These are phyloP conservation scores for Noctua pronuba DNA, from an alignment of 2,888 invertebrate species.

Conservation along the genomic window DNA sequence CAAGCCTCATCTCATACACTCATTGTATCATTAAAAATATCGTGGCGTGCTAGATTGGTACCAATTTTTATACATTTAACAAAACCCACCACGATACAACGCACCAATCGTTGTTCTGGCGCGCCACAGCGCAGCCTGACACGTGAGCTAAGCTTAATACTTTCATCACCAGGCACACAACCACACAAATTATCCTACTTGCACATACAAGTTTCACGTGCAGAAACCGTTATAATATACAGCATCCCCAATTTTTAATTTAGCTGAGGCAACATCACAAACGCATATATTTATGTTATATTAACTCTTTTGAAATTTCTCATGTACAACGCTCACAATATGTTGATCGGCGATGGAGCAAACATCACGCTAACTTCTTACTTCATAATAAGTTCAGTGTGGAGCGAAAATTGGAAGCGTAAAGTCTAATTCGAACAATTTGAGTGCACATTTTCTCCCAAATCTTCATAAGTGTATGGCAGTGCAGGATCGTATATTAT, in stretches of 20 bases:
- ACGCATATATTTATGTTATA: neutral
- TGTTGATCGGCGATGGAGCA: neutral
- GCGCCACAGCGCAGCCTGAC: neutral
- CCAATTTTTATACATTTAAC: neutral
- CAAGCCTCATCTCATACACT: neutral
- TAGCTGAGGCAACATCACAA: constrained; percentile 8
- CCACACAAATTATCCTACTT: neutral
- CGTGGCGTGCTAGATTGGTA: neutral
- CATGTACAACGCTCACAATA: neutral
- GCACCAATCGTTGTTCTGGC: neutral
- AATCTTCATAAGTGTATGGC: neutral
- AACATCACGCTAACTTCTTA: neutral
- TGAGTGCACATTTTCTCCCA: neutral
- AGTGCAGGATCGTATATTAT: neutral
- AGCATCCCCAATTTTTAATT: neutral
- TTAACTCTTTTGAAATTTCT: neutral
- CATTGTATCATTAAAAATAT: neutral
- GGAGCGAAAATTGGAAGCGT: neutral
- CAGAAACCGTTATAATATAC: neutral
- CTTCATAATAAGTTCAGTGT: neutral
- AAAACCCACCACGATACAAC: neutral
- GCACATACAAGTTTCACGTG: neutral
- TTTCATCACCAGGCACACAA: neutral
- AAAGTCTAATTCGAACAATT: neutral
- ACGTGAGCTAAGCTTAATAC: constrained; percentile 3